Evolutionary conservation across 1,140 invertebrate species (phyloP).

Genomic region (Mactra quadrangularis): DNA sequence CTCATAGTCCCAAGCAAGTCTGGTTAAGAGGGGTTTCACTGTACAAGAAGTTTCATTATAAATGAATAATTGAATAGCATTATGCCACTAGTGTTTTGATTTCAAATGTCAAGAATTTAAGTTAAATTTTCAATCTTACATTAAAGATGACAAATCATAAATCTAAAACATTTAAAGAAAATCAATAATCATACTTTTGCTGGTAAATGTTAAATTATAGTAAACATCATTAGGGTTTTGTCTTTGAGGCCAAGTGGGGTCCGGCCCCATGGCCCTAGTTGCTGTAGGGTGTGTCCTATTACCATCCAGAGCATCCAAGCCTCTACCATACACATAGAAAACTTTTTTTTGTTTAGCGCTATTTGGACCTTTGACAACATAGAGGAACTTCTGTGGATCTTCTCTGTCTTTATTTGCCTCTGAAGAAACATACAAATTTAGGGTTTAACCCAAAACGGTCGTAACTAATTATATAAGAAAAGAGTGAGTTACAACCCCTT

Average conservation of each 20-base stretch:
- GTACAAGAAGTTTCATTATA: no score
- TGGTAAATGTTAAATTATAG: constrained; percentile 69
- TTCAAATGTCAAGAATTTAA: no score
- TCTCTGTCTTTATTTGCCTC: constrained; percentile 70
- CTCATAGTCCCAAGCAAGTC: no score
- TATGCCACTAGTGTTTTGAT: no score
- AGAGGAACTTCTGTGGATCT: constrained; percentile 74
- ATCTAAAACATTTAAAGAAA: no score
- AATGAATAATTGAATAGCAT: no score
- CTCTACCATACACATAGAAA: constrained; percentile 79
- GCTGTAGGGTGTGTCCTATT: constrained; percentile 64
- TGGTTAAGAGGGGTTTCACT: no score
- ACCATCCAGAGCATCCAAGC: constrained; percentile 71
- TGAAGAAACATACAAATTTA: constrained; percentile 36
- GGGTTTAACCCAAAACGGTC: background rate
- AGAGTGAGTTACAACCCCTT: no score
- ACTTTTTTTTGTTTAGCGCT: constrained; percentile 75
- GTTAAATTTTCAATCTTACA: no score
- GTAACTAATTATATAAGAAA: no score
- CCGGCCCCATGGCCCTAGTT: constrained; percentile 68
- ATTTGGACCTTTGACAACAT: constrained; percentile 75
- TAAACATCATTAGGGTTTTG: constrained; percentile 74
- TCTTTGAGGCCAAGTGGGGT: constrained; percentile 74
- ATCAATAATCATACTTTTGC: constrained; percentile 66
- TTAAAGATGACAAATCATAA: no score